phyloP scores from a whole-genome alignment of 2,797 vertebrate genomes.

The Channallabes apus region DNA sequence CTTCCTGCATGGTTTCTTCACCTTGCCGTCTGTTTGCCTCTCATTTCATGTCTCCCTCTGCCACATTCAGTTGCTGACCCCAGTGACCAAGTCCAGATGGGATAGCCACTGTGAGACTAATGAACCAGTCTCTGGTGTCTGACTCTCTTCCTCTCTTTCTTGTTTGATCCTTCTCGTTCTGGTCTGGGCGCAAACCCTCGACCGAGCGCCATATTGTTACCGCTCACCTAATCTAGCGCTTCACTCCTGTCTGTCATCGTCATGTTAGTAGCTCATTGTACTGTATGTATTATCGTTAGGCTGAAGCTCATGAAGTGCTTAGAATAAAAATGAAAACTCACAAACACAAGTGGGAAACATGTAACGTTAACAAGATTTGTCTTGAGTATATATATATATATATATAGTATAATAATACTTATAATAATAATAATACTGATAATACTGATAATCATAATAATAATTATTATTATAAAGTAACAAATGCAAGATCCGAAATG shows the following conservation, averaged over 20 bases:
- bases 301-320: neutral
- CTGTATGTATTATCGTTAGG: too few relatives aligned
- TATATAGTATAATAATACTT: too few relatives aligned
- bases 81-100: slow-evolving; percentile 51
- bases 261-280: neutral
- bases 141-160: slow-evolving; percentile 42
- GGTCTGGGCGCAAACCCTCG: slow-evolving; percentile 32
- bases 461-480: too few relatives aligned
- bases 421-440: too few relatives aligned
- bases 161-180: slow-evolving; percentile 25
- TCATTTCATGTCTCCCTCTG: slow-evolving; percentile 32
- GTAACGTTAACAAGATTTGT: neutral
- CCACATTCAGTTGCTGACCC: slow-evolving; percentile 37
- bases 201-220: slow-evolving; percentile 43
- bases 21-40: slow-evolving; percentile 35
- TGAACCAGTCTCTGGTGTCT: slow-evolving; percentile 51
- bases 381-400: neutral
- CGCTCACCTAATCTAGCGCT: slow-evolving; percentile 1
- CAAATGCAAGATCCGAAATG: too few relatives aligned
- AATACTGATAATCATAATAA: too few relatives aligned
- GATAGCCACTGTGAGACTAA: slow-evolving; percentile 56
- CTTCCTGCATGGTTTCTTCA: slow-evolving; percentile 28
- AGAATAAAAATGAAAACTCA: neutral
- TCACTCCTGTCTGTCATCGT: neutral
- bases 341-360: neutral